Base-by-base conservation (phyloP, 2,888 invertebrate species). In the Protonemura montana region DNA sequence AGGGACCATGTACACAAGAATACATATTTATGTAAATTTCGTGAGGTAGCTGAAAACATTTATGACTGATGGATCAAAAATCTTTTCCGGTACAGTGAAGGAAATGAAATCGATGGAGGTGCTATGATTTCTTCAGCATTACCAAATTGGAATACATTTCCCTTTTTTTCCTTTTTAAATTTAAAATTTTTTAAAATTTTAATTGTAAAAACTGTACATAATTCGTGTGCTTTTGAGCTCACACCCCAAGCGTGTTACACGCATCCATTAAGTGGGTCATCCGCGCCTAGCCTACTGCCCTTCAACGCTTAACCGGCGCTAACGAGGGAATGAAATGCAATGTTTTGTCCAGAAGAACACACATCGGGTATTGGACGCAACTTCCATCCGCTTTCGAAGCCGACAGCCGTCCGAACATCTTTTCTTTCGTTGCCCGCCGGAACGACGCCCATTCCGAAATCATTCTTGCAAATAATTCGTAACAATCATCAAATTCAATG, bases 401-500 rank as follows among this genome's bases (percentile, higher is more conserved):
- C n/a, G n/a, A n/a, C n/a, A n/a, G n/a, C n/a, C 28, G n/a, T 3
- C 16, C 29, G 16, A 21, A 81, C 82, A 35, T 82, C 29, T 78
- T 78, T 29, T 2, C 25, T 1, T 82, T 82, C 30, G 16, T 42
- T 83, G 35, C 16, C 59, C 59, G 59, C 42, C 82, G 82, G 41
- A 83, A 83, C 82, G 59, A 10, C n/a, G n/a, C n/a, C n/a, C n/a
- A 41, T 83, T 35, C 82, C 82, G 82, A 83, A 83, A 83, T 41
- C 82, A 83, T n/a, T 83, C 82, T 83, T 83, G 82, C 82, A 83
- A 83, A 83, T 83, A 83, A 83, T 41, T 83, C 42, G 82, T 5
- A 83, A 83, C 82, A 83, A 83, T 83, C 82, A 83, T 83, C 78
- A 78, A 78, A 78, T 78, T 78, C 78, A 78, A 78, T 78, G 78